Conservation (phyloP, 2,113 vertebrate species). For the Spheniscus mendiculus region DNA sequence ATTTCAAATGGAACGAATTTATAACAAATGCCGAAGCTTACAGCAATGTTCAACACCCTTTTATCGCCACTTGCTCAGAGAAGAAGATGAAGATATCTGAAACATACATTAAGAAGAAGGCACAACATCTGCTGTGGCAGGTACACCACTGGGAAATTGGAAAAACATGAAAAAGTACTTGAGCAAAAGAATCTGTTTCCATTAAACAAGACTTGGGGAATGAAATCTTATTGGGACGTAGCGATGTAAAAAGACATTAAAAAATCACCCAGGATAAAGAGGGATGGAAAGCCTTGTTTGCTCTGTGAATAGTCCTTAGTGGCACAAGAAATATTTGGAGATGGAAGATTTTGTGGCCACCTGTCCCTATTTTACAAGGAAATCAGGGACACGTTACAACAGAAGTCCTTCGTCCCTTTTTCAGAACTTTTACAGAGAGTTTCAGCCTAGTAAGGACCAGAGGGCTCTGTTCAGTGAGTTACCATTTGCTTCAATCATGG, state of each 20-base stretch:
- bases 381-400: background rate
- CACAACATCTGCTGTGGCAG: background rate
- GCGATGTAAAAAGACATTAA: background rate
- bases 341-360: background rate
- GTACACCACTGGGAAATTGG: background rate
- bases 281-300: background rate
- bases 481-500: conserved; percentile 34
- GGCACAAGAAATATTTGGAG: background rate
- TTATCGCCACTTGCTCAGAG: background rate
- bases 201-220: background rate
- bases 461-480: background rate
- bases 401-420: background rate
- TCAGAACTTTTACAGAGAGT: background rate
- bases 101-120: background rate
- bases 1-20: background rate
- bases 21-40: background rate
- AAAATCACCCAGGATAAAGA: background rate
- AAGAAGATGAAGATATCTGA: background rate
- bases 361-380: background rate
- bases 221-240: background rate
- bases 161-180: background rate
- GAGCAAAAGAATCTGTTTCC: background rate
- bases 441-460: background rate
- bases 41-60: background rate
- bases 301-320: background rate